These are phyloP conservation scores for Parascotia fuliginaria DNA, from an alignment of 2,888 invertebrate species.

Conservation along the genomic window DNA sequence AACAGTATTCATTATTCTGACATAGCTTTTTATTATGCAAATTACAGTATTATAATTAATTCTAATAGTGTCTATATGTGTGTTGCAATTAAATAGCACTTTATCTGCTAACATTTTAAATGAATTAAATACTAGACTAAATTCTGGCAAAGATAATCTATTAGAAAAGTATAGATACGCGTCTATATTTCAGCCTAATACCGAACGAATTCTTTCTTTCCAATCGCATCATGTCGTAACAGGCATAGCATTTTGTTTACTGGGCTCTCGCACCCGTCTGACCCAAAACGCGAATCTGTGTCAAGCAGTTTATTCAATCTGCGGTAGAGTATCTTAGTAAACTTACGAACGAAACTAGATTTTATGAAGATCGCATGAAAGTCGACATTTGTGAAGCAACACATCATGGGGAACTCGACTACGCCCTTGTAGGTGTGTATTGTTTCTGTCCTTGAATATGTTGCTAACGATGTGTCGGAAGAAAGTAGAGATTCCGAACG, in stretches of 20 bases:
- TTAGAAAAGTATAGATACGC: too few relatives aligned
- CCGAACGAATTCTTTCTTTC: constrained; percentile 45
- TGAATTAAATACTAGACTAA: too few relatives aligned
- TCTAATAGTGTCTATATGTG: too few relatives aligned
- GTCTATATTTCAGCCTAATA: constrained; percentile 11
- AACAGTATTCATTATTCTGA: too few relatives aligned
- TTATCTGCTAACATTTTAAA: background rate
- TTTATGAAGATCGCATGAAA: constrained; percentile 50
- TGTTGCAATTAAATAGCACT: too few relatives aligned
- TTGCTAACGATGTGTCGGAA: constrained; percentile 60
- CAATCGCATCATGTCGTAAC: constrained; percentile 73
- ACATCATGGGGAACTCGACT: constrained; percentile 54
- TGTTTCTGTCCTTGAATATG: constrained; percentile 75
- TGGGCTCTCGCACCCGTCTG: constrained; percentile 71
- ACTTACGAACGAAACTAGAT: constrained; percentile 53
- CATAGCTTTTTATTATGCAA: too few relatives aligned
- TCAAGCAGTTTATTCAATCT: constrained; percentile 86
- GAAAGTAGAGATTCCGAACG: constrained; percentile 49
- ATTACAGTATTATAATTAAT: too few relatives aligned
- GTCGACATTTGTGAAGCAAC: constrained; percentile 48
- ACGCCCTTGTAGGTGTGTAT: constrained; percentile 70
- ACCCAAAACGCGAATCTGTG: constrained; percentile 85
- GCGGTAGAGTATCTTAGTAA: constrained; percentile 64
- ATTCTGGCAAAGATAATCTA: too few relatives aligned
- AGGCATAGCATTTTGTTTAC: constrained; percentile 71